These are phyloP conservation scores for Poeciliopsis infans DNA, from an alignment of 2,797 vertebrate genomes.

Conservation along the genomic window DNA sequence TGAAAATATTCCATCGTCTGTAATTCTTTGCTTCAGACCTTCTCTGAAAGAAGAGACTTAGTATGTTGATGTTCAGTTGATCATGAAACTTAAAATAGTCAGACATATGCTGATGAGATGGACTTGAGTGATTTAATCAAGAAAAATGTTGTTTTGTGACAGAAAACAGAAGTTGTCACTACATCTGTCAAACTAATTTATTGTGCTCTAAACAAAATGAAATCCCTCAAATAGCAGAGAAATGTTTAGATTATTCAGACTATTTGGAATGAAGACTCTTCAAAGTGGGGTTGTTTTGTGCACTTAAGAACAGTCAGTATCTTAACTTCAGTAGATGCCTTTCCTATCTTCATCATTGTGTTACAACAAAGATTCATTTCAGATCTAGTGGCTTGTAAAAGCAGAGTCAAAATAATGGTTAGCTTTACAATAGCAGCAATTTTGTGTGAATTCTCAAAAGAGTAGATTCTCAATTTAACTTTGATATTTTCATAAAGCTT, in stretches of 20 bases:
- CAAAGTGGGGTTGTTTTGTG: background rate
- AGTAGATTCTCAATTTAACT: background rate
- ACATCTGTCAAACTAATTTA: background rate
- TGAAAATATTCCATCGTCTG: slow-evolving; percentile 16
- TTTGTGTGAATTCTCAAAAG: background rate
- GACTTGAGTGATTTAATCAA: background rate
- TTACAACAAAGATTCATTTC: background rate
- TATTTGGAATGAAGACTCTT: background rate
- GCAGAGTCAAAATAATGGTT: background rate
- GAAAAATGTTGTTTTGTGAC: too few species aligned
- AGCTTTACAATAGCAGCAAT: too few species aligned
- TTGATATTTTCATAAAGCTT: background rate
- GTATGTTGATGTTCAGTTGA: background rate
- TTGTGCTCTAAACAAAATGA: background rate
- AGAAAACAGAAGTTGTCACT: background rate
- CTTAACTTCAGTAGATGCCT: background rate
- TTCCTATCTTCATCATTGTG: background rate
- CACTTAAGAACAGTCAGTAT: background rate
- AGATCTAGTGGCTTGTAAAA: background rate
- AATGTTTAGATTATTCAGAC: background rate
- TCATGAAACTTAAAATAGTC: background rate
- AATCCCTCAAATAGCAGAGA: background rate
- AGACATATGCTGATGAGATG: background rate
- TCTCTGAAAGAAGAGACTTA: background rate
- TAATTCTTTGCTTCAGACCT: background rate